These are phyloP conservation scores for Porites lobata DNA, from an alignment of 92 coral and sea anemone genomes.

Conservation along the genomic window DNA sequence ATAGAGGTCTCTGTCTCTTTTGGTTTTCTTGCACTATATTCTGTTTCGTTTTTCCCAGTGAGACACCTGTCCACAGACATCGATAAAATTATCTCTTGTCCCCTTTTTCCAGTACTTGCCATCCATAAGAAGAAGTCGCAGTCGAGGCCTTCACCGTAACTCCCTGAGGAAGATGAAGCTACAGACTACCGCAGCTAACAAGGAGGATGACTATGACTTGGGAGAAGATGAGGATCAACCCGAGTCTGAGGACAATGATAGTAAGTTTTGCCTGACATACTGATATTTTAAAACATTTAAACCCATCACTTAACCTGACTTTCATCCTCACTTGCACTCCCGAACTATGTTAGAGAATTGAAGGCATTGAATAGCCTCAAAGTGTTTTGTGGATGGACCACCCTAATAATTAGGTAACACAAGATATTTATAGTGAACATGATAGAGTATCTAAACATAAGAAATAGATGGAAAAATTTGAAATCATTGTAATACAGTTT, in stretches of 20 bases:
- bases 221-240: slow-evolving; percentile 93
- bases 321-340: too few relatives aligned
- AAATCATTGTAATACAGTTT: too few relatives aligned
- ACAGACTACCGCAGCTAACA: slow-evolving; percentile 37
- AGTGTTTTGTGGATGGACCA: too few relatives aligned
- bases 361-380: too few relatives aligned
- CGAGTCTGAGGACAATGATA: slow-evolving; percentile 86
- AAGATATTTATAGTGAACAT: too few relatives aligned
- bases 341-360: too few relatives aligned
- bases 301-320: too few relatives aligned
- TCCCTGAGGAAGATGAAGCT: slow-evolving; percentile 66
- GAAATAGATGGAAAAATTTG: too few relatives aligned
- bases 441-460: too few relatives aligned
- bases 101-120: slow-evolving; percentile 12
- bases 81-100: not conserved
- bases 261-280: not conserved
- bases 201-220: slow-evolving; percentile 79
- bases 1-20: not conserved
- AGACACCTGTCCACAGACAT: not conserved
- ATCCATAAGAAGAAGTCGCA: slow-evolving; percentile 72
- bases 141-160: slow-evolving; percentile 70
- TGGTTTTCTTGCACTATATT: not conserved
- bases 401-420: too few relatives aligned
- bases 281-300: too few relatives aligned
- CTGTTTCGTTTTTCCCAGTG: not conserved